These are phyloP conservation scores for Promerops cafer DNA, from an alignment of 2,113 vertebrate species.

Conservation along the genomic window DNA sequence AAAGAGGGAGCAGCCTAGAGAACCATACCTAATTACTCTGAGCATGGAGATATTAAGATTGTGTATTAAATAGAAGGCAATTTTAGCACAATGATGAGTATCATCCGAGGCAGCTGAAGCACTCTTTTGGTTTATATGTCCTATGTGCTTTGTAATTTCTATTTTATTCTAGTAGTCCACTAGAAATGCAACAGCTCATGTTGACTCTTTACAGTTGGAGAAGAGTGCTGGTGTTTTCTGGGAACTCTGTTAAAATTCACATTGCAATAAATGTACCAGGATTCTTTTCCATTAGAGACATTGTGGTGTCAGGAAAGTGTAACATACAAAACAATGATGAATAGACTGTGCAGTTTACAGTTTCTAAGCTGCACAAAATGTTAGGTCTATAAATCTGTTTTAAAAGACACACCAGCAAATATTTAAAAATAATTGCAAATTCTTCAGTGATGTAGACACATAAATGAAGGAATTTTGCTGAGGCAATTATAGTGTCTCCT, in stretches of 20 bases:
- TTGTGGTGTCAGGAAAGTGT: neutral
- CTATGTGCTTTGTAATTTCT: constrained; percentile 39
- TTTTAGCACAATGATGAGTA: neutral
- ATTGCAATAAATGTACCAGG: neutral
- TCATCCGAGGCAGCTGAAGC: neutral
- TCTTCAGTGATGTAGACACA: neutral
- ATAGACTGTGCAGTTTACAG: neutral
- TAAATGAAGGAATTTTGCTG: neutral
- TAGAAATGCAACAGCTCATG: neutral
- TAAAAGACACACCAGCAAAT: neutral
- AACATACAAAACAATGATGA: neutral
- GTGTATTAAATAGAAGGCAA: constrained; percentile 16
- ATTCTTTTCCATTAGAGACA: neutral
- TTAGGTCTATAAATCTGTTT: neutral
- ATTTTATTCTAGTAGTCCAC: neutral
- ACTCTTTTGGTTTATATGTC: constrained; percentile 16
- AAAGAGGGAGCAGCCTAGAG: neutral
- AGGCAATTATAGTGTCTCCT: neutral
- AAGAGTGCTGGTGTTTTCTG: neutral
- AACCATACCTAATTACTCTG: constrained; percentile 32
- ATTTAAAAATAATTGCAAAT: neutral
- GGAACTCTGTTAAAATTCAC: neutral
- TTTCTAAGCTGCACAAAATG: neutral
- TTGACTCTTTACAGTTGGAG: neutral
- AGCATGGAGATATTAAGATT: neutral